Evolutionary conservation across 2,888 invertebrate genomes (phyloP).

Genomic region (Drepana falcataria): DNA sequence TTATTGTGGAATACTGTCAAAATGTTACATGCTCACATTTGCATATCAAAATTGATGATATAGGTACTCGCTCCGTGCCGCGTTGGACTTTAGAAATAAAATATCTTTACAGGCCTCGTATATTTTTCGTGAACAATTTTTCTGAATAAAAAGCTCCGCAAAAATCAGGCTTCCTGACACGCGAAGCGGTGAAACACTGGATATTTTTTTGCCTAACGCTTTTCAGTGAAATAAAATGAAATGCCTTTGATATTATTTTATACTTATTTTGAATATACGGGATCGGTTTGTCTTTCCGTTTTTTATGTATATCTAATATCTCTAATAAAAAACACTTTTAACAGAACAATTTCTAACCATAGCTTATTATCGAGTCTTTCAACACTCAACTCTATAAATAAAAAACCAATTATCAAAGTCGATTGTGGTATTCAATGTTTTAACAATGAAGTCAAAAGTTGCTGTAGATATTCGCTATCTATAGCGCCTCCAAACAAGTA

Average conservation of each 20-base stretch:
- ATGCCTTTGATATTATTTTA: not conserved
- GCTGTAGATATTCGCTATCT: too few species aligned
- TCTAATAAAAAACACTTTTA: too few species aligned
- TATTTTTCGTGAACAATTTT: constrained; percentile 8
- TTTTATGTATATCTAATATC: too few species aligned
- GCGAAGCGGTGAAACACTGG: constrained; percentile 6
- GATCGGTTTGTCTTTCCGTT: too few species aligned
- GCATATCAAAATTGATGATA: constrained; percentile 13
- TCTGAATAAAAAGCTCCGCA: constrained; percentile 8
- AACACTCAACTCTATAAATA: too few species aligned
- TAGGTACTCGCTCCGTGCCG: not conserved
- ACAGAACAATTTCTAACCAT: too few species aligned
- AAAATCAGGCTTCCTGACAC: constrained; percentile 12
- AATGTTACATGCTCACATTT: constrained; percentile 13
- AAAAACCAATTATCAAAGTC: too few species aligned
- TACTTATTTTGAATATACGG: not conserved
- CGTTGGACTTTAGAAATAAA: not conserved
- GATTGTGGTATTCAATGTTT: too few species aligned
- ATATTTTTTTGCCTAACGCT: not conserved
- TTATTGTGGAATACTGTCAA: not conserved
- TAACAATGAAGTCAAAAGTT: too few species aligned
- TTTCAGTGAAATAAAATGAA: not conserved
- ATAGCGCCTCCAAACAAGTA: too few species aligned
- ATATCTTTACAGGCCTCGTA: constrained; percentile 3
- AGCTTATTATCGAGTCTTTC: too few species aligned